phyloP scores from a whole-genome alignment of 2,113 vertebrate species.

The Sander lucioperca region DNA sequence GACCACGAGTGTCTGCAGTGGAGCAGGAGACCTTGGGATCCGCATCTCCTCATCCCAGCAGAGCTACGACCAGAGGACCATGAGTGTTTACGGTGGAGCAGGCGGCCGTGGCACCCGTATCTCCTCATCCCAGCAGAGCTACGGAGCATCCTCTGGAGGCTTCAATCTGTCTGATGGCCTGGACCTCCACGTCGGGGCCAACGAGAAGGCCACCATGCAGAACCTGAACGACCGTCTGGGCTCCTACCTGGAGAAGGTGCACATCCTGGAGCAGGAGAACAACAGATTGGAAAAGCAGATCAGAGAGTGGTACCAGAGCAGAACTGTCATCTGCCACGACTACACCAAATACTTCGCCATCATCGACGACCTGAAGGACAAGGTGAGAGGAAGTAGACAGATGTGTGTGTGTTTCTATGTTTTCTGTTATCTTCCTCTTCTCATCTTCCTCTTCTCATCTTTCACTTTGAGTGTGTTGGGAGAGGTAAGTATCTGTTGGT shows the following conservation, averaged over 20 bases:
- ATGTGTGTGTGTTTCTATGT: no score
- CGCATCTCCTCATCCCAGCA: constrained; percentile 62
- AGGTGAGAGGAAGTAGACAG: constrained; percentile 65
- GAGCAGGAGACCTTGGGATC: constrained; percentile 73
- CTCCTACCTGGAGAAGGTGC: constrained; percentile 82
- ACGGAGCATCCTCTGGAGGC: background rate
- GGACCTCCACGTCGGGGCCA: constrained; percentile 68
- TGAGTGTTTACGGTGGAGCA: no score
- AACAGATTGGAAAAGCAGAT: constrained; percentile 77
- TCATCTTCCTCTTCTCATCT: background rate
- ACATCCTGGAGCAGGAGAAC: constrained; percentile 77
- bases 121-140: no score
- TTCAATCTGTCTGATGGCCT: constrained; percentile 65
- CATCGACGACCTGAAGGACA: constrained; percentile 75
- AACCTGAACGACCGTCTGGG: constrained; percentile 83
- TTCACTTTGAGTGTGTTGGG: background rate
- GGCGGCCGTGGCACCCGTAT: no score
- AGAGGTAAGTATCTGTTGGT: background rate
- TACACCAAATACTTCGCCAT: constrained; percentile 67
- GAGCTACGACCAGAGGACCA: background rate
- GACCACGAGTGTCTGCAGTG: constrained; percentile 76
- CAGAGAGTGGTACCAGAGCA: constrained; percentile 71
- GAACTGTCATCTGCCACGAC: constrained; percentile 59
- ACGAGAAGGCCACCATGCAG: constrained; percentile 84
- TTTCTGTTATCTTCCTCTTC: background rate